These are phyloP conservation scores for Alentia gelatinosa DNA, from an alignment of 2,888 invertebrate species.

Conservation along the genomic window DNA sequence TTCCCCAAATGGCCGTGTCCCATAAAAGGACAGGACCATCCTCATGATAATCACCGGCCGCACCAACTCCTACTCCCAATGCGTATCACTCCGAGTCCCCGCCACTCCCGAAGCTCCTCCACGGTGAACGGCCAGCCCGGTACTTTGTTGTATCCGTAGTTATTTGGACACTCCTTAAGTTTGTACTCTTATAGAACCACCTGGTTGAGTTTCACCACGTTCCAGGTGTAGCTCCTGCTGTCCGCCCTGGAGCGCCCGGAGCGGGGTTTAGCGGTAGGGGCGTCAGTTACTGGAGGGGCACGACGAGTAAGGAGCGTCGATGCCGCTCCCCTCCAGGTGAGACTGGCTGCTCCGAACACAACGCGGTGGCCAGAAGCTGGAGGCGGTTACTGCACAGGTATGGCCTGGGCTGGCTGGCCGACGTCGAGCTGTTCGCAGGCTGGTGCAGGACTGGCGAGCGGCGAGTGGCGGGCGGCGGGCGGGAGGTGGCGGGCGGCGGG, in stretches of 20 bases:
- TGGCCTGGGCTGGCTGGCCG: slow-evolving; percentile 17
- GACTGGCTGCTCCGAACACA: not conserved
- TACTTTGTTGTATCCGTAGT: too few relatives aligned
- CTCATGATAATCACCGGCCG: not conserved
- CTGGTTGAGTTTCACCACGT: too few relatives aligned
- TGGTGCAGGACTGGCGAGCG: not conserved
- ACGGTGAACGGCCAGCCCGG: too few relatives aligned
- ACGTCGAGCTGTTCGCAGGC: not conserved
- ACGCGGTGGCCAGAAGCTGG: not conserved
- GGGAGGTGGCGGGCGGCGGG: not conserved
- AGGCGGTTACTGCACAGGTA: slow-evolving; percentile 5
- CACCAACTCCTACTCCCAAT: too few relatives aligned
- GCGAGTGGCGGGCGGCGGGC: too few relatives aligned
- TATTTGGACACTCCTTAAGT: too few relatives aligned
- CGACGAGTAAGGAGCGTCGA: not conserved
- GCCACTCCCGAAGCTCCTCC: too few relatives aligned
- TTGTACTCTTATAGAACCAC: too few relatives aligned
- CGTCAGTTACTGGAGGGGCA: not conserved
- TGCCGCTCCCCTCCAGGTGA: too few relatives aligned
- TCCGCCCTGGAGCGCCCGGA: not conserved
- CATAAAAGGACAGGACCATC: slow-evolving; percentile 16
- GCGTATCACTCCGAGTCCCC: not conserved
- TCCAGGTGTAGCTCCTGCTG: too few relatives aligned
- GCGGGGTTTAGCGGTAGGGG: not conserved
- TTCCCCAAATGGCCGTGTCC: slow-evolving; percentile 6